Conservation (phyloP, 2,797 vertebrate genomes). For the Acrocephalus scirpaceus region DNA sequence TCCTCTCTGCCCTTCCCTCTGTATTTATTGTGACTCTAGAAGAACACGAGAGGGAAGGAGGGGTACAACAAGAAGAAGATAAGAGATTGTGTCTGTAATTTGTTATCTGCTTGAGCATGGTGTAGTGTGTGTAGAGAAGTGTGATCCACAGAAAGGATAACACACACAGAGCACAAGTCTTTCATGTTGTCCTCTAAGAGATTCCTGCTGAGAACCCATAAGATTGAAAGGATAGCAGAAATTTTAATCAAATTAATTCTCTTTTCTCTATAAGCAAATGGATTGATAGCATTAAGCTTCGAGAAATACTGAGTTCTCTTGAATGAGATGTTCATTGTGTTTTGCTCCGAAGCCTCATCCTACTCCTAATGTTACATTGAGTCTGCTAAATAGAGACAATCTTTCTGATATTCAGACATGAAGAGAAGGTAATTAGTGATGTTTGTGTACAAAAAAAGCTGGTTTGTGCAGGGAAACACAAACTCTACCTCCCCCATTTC, state of each 20-base stretch:
- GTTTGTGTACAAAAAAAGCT: slow-evolving; percentile 18
- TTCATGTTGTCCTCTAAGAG: neutral
- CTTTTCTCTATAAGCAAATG: neutral
- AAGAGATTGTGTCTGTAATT: neutral
- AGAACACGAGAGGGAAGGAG: neutral
- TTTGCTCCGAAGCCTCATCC: neutral
- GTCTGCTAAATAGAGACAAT: slow-evolving; percentile 34
- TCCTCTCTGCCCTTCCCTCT: neutral
- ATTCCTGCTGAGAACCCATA: neutral
- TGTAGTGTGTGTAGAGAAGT: neutral
- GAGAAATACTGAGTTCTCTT: neutral
- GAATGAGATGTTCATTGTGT: neutral
- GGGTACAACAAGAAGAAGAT: neutral
- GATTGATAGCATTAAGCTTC: neutral
- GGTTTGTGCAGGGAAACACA: neutral
- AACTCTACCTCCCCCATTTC: neutral
- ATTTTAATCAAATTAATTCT: slow-evolving; percentile 16
- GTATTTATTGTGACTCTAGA: neutral
- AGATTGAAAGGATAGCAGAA: neutral
- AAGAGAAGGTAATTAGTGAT: slow-evolving; percentile 25
- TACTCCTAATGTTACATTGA: neutral
- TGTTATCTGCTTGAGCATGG: neutral
- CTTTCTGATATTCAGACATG: slow-evolving; percentile 28
- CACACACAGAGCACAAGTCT: neutral
- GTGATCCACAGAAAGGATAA: neutral